phyloP scores from a whole-genome alignment of 2,888 invertebrate genomes.

The Ennomos quercinarius region DNA sequence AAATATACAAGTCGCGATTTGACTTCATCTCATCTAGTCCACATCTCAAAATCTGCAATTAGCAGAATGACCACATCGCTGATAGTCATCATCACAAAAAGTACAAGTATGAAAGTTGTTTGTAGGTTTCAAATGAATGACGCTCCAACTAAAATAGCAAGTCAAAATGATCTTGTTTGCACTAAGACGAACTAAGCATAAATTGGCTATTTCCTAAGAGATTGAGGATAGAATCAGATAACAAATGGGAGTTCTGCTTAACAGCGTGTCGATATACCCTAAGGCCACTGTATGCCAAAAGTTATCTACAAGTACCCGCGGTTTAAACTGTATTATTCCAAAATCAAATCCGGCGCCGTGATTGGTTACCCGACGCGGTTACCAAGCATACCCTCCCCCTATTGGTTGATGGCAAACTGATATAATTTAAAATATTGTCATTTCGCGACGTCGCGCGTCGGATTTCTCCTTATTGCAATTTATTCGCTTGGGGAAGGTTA shows the following conservation, averaged over 20 bases:
- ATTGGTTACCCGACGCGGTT: slow-evolving; percentile 59
- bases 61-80: too few species aligned
- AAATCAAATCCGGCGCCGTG: slow-evolving; percentile 62
- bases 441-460: slow-evolving; percentile 60
- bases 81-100: too few species aligned
- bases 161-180: too few species aligned
- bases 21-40: too few species aligned
- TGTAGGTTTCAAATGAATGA: too few species aligned
- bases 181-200: too few species aligned
- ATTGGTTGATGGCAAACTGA: slow-evolving; percentile 75
- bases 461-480: slow-evolving; percentile 78
- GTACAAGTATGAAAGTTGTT: too few species aligned
- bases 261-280: slow-evolving; percentile 39
- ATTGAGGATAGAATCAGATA: slow-evolving; percentile 2
- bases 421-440: slow-evolving; percentile 82
- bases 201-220: too few species aligned
- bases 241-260: slow-evolving; percentile 1
- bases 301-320: slow-evolving; percentile 49
- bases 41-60: too few species aligned
- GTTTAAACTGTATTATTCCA: slow-evolving; percentile 64
- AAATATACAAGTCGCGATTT: too few species aligned
- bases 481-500: slow-evolving; percentile 76
- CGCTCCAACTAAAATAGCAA: too few species aligned
- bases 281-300: slow-evolving; percentile 54
- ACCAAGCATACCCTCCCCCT: slow-evolving; percentile 47